Evolutionary conservation across 1,140 invertebrate species (phyloP), one percentile per base, ranked within the genome.

Genomic region (Pseudoatta argentina): DNA sequence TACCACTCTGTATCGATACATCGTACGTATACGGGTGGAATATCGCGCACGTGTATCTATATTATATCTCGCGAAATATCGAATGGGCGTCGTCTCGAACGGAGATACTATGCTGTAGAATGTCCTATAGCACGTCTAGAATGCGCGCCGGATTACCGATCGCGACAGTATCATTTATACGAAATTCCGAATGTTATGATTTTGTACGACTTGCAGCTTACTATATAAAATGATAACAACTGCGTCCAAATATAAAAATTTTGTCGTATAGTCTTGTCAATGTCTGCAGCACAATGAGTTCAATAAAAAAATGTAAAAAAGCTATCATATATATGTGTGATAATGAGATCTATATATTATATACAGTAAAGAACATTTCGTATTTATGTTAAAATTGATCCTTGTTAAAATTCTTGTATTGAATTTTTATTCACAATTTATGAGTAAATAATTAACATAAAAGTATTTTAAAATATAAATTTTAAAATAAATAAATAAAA

Each of bases 1-100:
- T 66, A 51, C 30, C 39, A 61, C 18, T 48, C 66, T 89, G 85
- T 90, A 92, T 89, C 91, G 88, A 91, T 86, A 88, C 64, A 76
- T 27, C 18, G 73, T 86, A 89, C 51, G 24, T 61, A 88, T 53
- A 71, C 51, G 59, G 27, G 34, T 39, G 21, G 63, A 86, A 82
- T 69, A 67, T 61, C 44, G 53, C 24, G 75, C 90, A 89, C 91
- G 90, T 91, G 91, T 91, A 87, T 93, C 92, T 92, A 93, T 93
- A 94, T 94, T 94, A 94, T 93, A 93, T 91, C 87, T 73, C 87
- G 91, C 89, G 81, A 94, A 93, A 94, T 94, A 94, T 94, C 92
- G 88, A 91, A 93, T 92, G 85, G 90, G 87, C 91, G 79, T 91
- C 85, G 91, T 91, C 85, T 86, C 76, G 72, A 75, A 55, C 78